Percentiles rank a stretch among this genome's conserved stretches.
Conservation (phyloP, 2,797 vertebrate genomes). For the Scarus forsteni region DNA sequence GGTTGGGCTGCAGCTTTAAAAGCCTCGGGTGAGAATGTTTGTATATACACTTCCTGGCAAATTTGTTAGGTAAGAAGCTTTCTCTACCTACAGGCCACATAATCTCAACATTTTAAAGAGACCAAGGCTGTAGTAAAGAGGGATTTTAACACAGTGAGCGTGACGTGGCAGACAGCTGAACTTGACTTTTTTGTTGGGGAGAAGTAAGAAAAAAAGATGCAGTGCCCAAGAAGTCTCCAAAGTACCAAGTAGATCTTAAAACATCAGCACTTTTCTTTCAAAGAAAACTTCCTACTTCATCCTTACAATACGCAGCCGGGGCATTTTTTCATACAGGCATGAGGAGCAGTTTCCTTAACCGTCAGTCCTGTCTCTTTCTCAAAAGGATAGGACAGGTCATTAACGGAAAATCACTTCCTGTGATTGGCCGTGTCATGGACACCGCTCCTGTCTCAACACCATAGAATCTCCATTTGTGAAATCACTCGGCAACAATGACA, state of each 20-base stretch:
- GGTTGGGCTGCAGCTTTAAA: no score
- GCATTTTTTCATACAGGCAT: slow-evolving; percentile 10
- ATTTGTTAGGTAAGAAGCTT: background rate
- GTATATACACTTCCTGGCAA: background rate
- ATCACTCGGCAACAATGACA: slow-evolving; percentile 52
- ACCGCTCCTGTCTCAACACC: slow-evolving; percentile 45
- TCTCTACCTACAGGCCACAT: background rate
- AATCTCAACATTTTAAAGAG: background rate
- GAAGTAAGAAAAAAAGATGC: background rate
- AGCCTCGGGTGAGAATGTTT: background rate
- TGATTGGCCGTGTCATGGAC: slow-evolving; percentile 53
- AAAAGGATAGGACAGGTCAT: slow-evolving; percentile 43
- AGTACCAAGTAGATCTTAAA: slow-evolving; percentile 10
- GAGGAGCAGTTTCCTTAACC: slow-evolving; percentile 4
- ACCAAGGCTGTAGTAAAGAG: background rate
- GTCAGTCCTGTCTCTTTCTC: slow-evolving; percentile 9
- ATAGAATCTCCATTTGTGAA: slow-evolving; percentile 63
- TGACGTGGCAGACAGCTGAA: background rate
- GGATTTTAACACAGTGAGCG: background rate
- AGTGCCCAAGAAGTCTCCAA: background rate
- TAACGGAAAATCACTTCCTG: slow-evolving; percentile 62
- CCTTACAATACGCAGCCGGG: slow-evolving; percentile 4
- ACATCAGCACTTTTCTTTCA: slow-evolving; percentile 14
- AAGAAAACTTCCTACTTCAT: background rate
- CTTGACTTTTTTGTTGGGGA: background rate